Conservation (phyloP, 2,888 invertebrate species). For the Resseliella maxima region DNA sequence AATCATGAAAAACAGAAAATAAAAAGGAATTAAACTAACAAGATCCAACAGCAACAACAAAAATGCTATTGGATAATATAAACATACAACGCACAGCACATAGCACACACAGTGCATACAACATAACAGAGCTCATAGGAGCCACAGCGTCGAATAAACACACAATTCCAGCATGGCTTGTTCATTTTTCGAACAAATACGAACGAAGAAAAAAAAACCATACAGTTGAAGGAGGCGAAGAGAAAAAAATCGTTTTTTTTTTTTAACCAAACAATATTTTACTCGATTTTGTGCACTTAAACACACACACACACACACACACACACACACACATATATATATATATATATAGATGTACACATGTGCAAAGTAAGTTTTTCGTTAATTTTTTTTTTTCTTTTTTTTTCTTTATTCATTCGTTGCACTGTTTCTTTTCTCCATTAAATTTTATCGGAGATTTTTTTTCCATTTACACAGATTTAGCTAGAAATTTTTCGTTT, state of each 20-base stretch:
- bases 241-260: conserved; percentile 35
- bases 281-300: conserved; percentile 42
- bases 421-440: neutral
- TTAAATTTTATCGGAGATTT: neutral
- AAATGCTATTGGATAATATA: neutral
- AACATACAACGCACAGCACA: conserved; percentile 49
- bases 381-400: neutral
- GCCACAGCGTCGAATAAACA: conserved; percentile 49
- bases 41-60: conserved; percentile 42
- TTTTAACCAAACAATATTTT: conserved; percentile 46
- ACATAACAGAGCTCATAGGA: too few species aligned
- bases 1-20: conserved; percentile 34
- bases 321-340: neutral
- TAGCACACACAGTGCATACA: too few species aligned
- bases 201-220: neutral
- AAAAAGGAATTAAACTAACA: conserved; percentile 16
- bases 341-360: neutral
- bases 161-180: neutral
- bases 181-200: neutral
- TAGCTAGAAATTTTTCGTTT: conserved; percentile 40
- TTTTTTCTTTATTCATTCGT: neutral
- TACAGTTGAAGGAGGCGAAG: neutral
- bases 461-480: neutral
- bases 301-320: conserved; percentile 26
- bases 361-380: conserved; percentile 38